These are phyloP conservation scores for Montipora efflorescens DNA, from an alignment of 64 coral and sea anemone species.

Conservation along the genomic window DNA sequence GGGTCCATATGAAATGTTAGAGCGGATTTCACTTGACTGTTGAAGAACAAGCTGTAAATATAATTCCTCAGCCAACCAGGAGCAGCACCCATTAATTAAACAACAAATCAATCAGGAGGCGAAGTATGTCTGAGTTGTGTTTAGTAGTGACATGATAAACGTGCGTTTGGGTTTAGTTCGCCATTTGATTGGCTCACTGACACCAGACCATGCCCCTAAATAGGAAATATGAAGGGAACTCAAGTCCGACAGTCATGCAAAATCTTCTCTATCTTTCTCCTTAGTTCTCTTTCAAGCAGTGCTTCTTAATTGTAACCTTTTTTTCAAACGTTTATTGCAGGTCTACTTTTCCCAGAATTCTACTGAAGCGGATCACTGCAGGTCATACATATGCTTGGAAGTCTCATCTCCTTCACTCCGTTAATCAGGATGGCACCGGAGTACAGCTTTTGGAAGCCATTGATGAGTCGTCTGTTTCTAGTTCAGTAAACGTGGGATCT, in stretches of 20 bases:
- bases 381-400: slow-evolving; percentile 33
- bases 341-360: slow-evolving; percentile 49
- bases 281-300: slow-evolving; percentile 20
- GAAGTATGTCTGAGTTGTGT: slow-evolving; percentile 7
- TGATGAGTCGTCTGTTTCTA: slow-evolving; percentile 18
- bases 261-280: slow-evolving; percentile 28
- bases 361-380: slow-evolving; percentile 62
- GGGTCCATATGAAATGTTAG: too few relatives aligned
- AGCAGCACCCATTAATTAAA: neutral
- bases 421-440: slow-evolving; percentile 27
- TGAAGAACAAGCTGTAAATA: too few relatives aligned
- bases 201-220: slow-evolving; percentile 21
- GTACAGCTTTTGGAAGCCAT: slow-evolving; percentile 26
- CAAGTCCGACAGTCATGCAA: neutral
- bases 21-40: too few relatives aligned
- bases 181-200: neutral
- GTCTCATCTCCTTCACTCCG: slow-evolving; percentile 20
- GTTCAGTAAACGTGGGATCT: slow-evolving; percentile 26
- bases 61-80: neutral
- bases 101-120: slow-evolving; percentile 46
- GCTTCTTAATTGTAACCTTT: slow-evolving; percentile 24
- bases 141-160: slow-evolving; percentile 34
- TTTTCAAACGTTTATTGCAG: slow-evolving; percentile 44
- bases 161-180: slow-evolving; percentile 12
- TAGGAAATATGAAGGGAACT: slow-evolving; percentile 19